These are phyloP conservation scores for Pedetes capensis DNA, from an alignment of 2,113 vertebrate genomes.

Conservation along the genomic window DNA sequence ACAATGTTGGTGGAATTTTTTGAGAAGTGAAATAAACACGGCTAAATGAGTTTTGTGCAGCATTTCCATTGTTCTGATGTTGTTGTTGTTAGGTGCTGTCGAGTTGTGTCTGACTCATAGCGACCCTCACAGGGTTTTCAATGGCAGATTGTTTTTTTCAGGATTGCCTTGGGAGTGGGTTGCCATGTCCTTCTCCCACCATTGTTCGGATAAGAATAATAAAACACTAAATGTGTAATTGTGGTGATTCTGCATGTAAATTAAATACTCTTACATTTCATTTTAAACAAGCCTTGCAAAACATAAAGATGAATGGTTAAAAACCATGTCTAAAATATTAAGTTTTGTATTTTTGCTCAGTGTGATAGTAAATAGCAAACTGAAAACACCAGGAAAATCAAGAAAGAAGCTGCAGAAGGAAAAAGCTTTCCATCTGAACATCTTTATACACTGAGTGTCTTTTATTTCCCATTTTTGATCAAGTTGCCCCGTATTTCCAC, in stretches of 20 bases:
- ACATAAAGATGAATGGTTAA: background rate
- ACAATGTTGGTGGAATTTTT: background rate
- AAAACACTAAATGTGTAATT: background rate
- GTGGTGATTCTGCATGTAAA: background rate
- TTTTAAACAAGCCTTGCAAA: background rate
- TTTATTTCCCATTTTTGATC: background rate
- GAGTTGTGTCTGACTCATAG: too few relatives aligned
- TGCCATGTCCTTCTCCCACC: too few relatives aligned
- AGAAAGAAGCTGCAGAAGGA: background rate
- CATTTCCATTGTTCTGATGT: background rate
- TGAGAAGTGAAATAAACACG: background rate
- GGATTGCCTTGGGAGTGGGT: too few relatives aligned
- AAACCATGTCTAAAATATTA: background rate
- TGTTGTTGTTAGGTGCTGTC: too few relatives aligned
- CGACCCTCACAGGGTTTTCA: too few relatives aligned
- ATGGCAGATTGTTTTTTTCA: too few relatives aligned
- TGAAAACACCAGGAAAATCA: background rate
- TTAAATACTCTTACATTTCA: constrained; percentile 7
- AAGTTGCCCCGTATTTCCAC: background rate
- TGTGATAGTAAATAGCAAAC: background rate
- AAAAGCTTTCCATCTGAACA: background rate
- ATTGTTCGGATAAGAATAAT: background rate
- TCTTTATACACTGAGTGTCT: too few relatives aligned
- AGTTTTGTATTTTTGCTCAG: background rate
- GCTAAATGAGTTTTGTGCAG: background rate